Percentiles rank a stretch among this genome's conserved stretches.
Conservation (phyloP, 2,113 vertebrate species). For the Dasyornis broadbenti region DNA sequence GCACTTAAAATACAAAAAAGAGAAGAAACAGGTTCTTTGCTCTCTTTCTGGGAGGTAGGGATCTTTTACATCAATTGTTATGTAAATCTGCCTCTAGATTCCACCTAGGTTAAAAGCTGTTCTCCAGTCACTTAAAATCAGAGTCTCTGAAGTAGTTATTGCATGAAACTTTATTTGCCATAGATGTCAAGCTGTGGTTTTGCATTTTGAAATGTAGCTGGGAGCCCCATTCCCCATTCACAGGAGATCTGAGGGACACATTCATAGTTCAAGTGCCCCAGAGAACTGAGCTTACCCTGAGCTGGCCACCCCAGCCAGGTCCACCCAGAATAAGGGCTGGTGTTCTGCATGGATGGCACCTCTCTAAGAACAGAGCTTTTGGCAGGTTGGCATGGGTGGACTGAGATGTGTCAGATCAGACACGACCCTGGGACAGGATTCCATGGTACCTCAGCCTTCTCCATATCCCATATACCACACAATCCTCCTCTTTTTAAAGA, state of each 20-base stretch:
- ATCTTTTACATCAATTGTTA: constrained; percentile 39
- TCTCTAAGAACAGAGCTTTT: neutral
- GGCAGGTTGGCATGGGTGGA: neutral
- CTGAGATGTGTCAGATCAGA: neutral
- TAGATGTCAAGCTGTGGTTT: neutral
- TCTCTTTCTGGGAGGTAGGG: neutral
- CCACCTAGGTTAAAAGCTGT: constrained; percentile 21
- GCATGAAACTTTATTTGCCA: neutral
- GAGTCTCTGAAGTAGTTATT: neutral
- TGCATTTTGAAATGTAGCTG: neutral
- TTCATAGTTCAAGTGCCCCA: neutral
- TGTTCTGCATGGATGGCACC: neutral
- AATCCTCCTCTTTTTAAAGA: neutral
- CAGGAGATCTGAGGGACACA: neutral
- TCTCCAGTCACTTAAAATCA: constrained; percentile 27
- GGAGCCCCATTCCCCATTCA: neutral
- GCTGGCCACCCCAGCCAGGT: neutral
- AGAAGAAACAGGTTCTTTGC: neutral
- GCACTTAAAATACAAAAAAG: constrained; percentile 16
- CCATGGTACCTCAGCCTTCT: neutral
- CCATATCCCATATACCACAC: neutral
- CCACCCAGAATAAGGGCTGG: neutral
- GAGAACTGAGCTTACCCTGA: neutral
- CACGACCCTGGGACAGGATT: rapidly evolving
- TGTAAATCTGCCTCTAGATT: constrained; percentile 30